Evolutionary conservation across 2,797 vertebrate genomes (phyloP).

Genomic region (Natrix natrix): DNA sequence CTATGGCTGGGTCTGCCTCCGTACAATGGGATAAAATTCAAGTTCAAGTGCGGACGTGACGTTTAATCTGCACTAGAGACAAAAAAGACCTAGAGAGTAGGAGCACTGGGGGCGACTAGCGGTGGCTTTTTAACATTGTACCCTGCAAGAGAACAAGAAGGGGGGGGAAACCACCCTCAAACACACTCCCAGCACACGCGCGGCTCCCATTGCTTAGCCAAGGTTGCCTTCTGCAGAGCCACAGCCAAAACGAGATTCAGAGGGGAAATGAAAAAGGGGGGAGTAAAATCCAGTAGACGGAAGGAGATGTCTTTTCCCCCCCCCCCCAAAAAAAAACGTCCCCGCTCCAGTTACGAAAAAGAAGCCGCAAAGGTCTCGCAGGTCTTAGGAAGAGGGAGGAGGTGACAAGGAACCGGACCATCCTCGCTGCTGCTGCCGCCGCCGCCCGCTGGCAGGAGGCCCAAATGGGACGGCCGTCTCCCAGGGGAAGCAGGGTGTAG

Average conservation of each 20-base stretch:
- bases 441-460: constrained; percentile 24
- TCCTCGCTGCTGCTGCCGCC: not conserved
- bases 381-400: not conserved
- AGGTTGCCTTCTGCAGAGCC: constrained; percentile 4
- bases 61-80: constrained; percentile 97
- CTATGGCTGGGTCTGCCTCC: constrained; percentile 93
- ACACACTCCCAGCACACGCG: constrained; percentile 16
- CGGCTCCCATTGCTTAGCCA: not conserved
- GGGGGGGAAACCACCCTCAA: not conserved
- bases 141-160: constrained; percentile 78
- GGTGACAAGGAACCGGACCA: not conserved
- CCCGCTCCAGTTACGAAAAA: not conserved
- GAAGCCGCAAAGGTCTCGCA: not conserved
- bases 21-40: constrained; percentile 98
- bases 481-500: not conserved
- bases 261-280: not conserved
- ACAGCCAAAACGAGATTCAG: not conserved
- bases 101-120: constrained; percentile 99
- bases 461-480: constrained; percentile 28
- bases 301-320: not conserved
- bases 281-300: not conserved
- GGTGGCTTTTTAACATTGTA: constrained; percentile 94
- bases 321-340: not conserved
- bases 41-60: constrained; percentile 99
- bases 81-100: constrained; percentile 89